A percentile compares a stretch with the other conserved stretches of the same genome.
phyloP scores from a whole-genome alignment of 2,888 invertebrate genomes.

The Cyrtodaria siliqua region DNA sequence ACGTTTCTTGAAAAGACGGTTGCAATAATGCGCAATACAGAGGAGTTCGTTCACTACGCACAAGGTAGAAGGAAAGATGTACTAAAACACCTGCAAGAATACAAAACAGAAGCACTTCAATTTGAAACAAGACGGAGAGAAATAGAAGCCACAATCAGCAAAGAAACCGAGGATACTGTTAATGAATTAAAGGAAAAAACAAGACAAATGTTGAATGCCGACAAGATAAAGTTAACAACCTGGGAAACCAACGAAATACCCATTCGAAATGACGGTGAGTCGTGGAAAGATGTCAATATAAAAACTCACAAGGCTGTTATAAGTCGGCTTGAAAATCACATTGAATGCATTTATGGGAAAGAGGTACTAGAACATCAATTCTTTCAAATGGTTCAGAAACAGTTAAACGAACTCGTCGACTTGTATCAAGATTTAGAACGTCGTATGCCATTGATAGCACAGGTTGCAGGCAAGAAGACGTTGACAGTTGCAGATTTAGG shows the following conservation, averaged over 20 bases:
- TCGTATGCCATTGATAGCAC: background rate
- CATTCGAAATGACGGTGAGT: background rate
- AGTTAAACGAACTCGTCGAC: background rate
- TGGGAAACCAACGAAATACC: slow-evolving; percentile 5
- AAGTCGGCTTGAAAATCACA: background rate
- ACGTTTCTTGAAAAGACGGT: slow-evolving; percentile 6
- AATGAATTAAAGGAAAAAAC: background rate
- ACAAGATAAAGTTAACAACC: background rate
- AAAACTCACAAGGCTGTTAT: background rate
- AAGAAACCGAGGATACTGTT: background rate
- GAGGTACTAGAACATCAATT: background rate
- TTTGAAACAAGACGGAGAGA: background rate
- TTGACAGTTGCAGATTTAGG: background rate
- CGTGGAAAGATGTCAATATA: background rate
- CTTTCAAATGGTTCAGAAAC: background rate
- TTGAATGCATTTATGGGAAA: background rate
- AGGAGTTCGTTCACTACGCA: background rate
- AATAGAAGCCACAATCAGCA: background rate
- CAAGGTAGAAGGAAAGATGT: background rate
- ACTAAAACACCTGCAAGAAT: background rate
- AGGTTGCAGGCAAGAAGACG: background rate
- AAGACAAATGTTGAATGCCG: background rate
- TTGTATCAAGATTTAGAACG: background rate
- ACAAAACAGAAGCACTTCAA: background rate
- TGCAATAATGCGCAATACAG: background rate